phyloP scores from a whole-genome alignment of 1,140 invertebrate species.

The Tetragnatha versicolor region DNA sequence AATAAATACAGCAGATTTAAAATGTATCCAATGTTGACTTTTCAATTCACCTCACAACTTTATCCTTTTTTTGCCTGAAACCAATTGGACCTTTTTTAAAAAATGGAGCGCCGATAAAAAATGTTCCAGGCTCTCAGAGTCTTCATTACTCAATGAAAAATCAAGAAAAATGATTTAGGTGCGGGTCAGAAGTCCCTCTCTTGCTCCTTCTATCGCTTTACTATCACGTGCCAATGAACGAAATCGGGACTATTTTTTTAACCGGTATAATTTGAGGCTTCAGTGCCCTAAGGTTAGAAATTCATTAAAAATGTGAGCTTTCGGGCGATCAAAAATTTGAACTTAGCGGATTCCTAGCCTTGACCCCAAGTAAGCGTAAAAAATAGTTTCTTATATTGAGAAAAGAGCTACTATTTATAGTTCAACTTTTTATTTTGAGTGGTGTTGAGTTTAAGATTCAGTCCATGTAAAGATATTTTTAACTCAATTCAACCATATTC shows the following conservation, averaged over 20 bases:
- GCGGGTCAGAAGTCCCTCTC: not conserved
- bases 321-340: not conserved
- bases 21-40: too few relatives aligned
- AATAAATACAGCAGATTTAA: too few relatives aligned
- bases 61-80: too few relatives aligned
- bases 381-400: not conserved
- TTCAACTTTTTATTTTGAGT: not conserved
- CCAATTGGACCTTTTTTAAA: too few relatives aligned
- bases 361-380: not conserved
- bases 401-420: not conserved
- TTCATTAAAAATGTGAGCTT: not conserved
- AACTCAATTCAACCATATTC: too few relatives aligned
- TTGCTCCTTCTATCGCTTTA: not conserved
- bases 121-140: too few relatives aligned
- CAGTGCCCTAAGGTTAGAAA: not conserved
- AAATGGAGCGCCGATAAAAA: too few relatives aligned
- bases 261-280: not conserved
- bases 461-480: too few relatives aligned
- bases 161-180: slow-evolving; percentile 25
- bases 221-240: not conserved
- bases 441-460: too few relatives aligned
- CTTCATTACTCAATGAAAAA: too few relatives aligned
- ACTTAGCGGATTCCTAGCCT: not conserved
- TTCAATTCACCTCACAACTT: too few relatives aligned
- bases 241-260: not conserved